Evolutionary conservation across 2,888 invertebrate genomes (phyloP), one percentile per base, ranked within the genome.

Genomic region (Ariolimax columbianus): DNA sequence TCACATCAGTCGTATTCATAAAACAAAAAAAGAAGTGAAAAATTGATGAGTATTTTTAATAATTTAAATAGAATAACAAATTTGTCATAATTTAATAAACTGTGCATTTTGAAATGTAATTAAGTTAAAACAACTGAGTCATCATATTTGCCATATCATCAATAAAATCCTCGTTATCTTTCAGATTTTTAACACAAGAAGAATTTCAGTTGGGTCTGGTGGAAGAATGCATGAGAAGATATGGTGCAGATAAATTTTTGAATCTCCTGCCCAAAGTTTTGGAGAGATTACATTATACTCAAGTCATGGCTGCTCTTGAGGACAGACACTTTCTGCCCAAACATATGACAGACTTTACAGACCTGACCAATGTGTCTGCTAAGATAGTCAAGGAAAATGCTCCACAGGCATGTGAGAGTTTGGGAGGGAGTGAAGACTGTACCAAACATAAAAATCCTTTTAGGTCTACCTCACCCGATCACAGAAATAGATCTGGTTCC

Each of bases 201-300:
- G 66, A 43, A 19, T 78, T 85, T 63, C 73, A 81, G 38, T 4
- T 68, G 19, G 75, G 77, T n/a, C 81, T 85, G 6, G 75, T 85
- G 43, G 85, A 85, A 51, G 85, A 85, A 81, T 85, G 85, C 68
- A 1, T 66, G 75, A 43, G 59, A 47, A 40, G 81, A 30, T 38
- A 77, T 77, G 85, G 85, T 19, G 9, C 36, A 30, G 81, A 75
- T 17, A 85, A 36, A 63, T 85, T 85, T 81, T 23, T 75, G 36
- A 26, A 75, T n/a, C 51, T 38, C 59, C 47, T 85, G 66, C 85
- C 85, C 6, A n/a, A 14, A 14, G 26, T 81, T 66, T 68, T 85
- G 72, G 70, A 79, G 33, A 79, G 47, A 55, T 79, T 84, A n/a
- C 19, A 40, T 17, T 38, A 78, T 30, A 47, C 43, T 2, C 19